These are phyloP conservation scores for Ennomos quercinarius DNA, from an alignment of 2,888 invertebrate species.

Conservation along the genomic window DNA sequence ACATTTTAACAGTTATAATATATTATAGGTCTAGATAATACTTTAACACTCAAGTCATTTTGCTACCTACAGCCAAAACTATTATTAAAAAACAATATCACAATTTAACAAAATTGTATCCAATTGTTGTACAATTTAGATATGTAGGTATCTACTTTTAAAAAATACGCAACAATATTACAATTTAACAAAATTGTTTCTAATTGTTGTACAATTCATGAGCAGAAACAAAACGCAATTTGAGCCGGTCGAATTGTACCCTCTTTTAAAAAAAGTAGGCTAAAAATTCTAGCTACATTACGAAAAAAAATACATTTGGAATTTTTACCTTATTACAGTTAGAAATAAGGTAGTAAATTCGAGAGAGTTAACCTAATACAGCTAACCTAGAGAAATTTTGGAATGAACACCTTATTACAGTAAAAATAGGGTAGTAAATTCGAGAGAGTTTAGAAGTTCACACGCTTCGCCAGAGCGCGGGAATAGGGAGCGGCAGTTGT, in stretches of 20 bases:
- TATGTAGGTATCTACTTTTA: background rate
- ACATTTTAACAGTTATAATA: conserved; percentile 2
- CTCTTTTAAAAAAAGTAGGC: conserved; percentile 42
- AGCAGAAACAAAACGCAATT: conserved; percentile 27
- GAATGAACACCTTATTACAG: conserved; percentile 13
- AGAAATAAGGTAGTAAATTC: conserved; percentile 25
- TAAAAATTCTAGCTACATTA: conserved; percentile 37
- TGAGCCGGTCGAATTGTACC: conserved; percentile 25
- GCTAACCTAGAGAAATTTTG: conserved; percentile 15
- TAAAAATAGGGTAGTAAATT: too few species aligned
- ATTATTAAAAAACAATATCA: conserved; percentile 6
- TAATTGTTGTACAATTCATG: conserved; percentile 6
- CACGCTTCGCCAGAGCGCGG: conserved; percentile 59
- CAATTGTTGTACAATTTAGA: conserved; percentile 5
- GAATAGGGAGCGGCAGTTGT: conserved; percentile 54
- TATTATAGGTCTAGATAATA: conserved; percentile 3
- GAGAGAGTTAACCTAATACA: conserved; percentile 9
- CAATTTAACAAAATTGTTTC: conserved; percentile 20
- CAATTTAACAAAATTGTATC: conserved; percentile 14
- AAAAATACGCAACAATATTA: conserved; percentile 11
- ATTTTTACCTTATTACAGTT: conserved; percentile 11
- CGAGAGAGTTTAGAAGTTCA: conserved; percentile 38
- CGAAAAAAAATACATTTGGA: conserved; percentile 3
- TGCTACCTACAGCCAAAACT: background rate
- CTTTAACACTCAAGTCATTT: background rate